Conservation (phyloP, 2,888 invertebrate species). For the Netelia virgata region DNA sequence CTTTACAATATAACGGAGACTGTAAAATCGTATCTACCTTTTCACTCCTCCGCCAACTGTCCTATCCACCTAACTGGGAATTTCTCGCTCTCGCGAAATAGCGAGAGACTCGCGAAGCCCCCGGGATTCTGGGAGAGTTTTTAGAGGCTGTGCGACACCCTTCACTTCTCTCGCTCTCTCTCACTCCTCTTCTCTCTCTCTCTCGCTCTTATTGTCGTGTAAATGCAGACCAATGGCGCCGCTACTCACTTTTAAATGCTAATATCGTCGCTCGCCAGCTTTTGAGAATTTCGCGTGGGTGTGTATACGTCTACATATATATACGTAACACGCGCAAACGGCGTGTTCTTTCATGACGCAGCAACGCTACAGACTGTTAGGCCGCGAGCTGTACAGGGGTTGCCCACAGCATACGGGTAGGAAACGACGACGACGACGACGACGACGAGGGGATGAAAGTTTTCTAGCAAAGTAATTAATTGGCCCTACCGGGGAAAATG, state of each 20-base stretch:
- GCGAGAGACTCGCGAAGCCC: slow-evolving; percentile 73
- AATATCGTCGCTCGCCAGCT: slow-evolving; percentile 80
- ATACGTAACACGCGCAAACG: slow-evolving; percentile 3
- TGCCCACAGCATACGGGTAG: slow-evolving; percentile 59
- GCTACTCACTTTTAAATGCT: slow-evolving; percentile 83
- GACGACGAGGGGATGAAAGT: slow-evolving; percentile 48
- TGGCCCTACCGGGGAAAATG: slow-evolving; percentile 55
- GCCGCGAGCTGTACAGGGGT: slow-evolving; percentile 58
- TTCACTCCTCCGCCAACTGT: slow-evolving; percentile 54
- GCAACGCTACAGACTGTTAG: slow-evolving; percentile 34
- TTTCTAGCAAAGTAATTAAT: slow-evolving; percentile 63
- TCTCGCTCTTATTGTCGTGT: slow-evolving; percentile 83
- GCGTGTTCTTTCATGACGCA: slow-evolving; percentile 1
- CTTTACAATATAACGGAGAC: slow-evolving; percentile 52
- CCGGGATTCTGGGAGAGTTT: slow-evolving; percentile 83
- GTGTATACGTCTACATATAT: slow-evolving; percentile 20
- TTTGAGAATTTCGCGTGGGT: slow-evolving; percentile 77
- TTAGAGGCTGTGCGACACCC: slow-evolving; percentile 75
- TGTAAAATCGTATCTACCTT: slow-evolving; percentile 60
- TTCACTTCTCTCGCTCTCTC: slow-evolving; percentile 66
- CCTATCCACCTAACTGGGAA: slow-evolving; percentile 69
- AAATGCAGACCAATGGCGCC: slow-evolving; percentile 84
- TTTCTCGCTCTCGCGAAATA: slow-evolving; percentile 72
- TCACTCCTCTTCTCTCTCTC: slow-evolving; percentile 76
- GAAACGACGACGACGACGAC: slow-evolving; percentile 46